Evolutionary conservation across 35 echinoderm and acorn worm genomes (phyloP).

Genomic region (Acanthaster planci): DNA sequence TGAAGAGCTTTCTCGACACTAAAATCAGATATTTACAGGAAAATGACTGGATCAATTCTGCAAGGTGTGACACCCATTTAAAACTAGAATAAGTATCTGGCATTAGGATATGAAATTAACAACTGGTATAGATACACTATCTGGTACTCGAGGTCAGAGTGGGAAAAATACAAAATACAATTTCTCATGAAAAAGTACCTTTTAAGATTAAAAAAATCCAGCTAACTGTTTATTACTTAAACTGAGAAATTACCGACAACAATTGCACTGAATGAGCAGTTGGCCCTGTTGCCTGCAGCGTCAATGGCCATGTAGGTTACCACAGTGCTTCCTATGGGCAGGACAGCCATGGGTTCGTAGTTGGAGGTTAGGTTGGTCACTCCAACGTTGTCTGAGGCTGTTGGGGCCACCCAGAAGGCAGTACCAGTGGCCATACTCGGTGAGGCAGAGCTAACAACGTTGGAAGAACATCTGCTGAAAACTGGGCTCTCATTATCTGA

Average conservation of each 20-base stretch:
- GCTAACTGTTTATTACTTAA: too few species aligned
- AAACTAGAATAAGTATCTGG: too few species aligned
- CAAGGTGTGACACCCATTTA: too few species aligned
- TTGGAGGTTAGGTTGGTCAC: constrained; percentile 18
- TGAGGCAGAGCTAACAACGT: neutral
- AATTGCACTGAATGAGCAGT: constrained; percentile 31
- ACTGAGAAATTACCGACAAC: constrained; percentile 56
- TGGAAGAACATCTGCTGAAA: constrained; percentile 21
- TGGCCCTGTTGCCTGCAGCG: constrained; percentile 31
- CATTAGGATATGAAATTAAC: too few species aligned
- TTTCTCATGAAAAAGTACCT: too few species aligned
- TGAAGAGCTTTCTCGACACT: too few species aligned
- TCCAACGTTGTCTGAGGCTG: constrained; percentile 53
- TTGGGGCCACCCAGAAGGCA: constrained; percentile 41
- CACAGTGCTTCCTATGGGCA: constrained; percentile 37
- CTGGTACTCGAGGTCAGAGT: too few species aligned
- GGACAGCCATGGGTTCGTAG: constrained; percentile 36
- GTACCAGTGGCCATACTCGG: neutral
- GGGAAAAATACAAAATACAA: too few species aligned
- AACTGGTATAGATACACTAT: too few species aligned
- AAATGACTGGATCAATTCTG: too few species aligned
- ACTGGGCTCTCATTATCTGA: constrained; percentile 29
- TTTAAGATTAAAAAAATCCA: too few species aligned
- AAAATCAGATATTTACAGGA: too few species aligned
- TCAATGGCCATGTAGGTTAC: constrained; percentile 58